Evolutionary conservation across 1,140 invertebrate species (phyloP), one percentile per base, ranked within the genome.

Genomic region (Zaprionus tsacasi): DNA sequence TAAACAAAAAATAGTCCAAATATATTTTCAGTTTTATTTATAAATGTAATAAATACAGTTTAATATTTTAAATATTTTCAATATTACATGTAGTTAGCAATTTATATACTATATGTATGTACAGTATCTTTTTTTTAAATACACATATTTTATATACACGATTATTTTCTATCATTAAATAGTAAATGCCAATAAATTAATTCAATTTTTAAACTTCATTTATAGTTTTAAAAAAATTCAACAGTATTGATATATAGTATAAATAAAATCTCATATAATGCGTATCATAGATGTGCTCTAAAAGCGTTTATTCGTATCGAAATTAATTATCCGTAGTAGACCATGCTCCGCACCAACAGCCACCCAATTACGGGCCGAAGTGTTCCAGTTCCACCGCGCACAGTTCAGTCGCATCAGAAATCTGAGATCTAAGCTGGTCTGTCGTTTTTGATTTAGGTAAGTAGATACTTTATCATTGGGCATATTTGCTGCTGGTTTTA

Each of bases 301-400:
- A 36, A 73, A 78, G 65, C 76, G 57, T 56, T 73, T 63, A 1
- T 81, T 63, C 30, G 65, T 43, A 6, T 78, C 30, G 33, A 82
- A 87, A 43, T 77, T 66, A 0, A 92, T 36, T 35, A 92, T 73
- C 0, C 91, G 83, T 36, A 92, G 33, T 33, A 92, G 60, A n/a
- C 91, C 91, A 50, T 92, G 82, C 43, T 92, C 91, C 27, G 85
- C 80, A 6, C 91, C 91, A 15, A 79, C 55, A 45, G 91, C 91
- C 13, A 92, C 52, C 78, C 82, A 89, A 5, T 56, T 61, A 11
- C 57, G 40, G 1, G 65, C 79, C 0, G 38, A 8, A 8, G 13
- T 30, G 63, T 92, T 92, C 59, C 73, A 68, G 63, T 92, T 92
- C 52, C 69, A 92, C 11, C 78, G 76, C 21, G 82, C 69, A 5